Base-by-base conservation (phyloP, 2,113 vertebrate genomes). In the Bombycilla garrulus region DNA sequence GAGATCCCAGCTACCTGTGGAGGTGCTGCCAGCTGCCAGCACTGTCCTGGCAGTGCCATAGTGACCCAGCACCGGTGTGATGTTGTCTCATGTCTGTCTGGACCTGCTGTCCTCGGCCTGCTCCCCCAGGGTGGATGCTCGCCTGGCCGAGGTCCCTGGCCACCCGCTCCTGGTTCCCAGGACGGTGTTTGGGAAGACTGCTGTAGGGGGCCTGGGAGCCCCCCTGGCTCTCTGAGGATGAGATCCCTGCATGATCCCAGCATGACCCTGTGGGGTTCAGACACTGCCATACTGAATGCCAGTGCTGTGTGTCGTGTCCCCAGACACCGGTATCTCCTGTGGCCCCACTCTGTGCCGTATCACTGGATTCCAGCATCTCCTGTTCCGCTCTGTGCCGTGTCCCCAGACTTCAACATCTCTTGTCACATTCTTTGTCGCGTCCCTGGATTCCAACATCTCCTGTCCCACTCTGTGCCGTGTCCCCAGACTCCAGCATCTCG, bases 171-270 rank as follows among this genome's bases (percentile, higher is more conserved):
- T 0, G 0, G 22, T 65, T 84, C 62, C 82, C 71, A 50, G 76
- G 78, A n/a, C 42, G 56, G 35, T 11, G 29, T 57, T 18, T 53
- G 61, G 36, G 42, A 73, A 42, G 2, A 28, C 5, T 15, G 9
- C 24, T 2, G 4, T 40, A 53, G 11, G 0, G 54, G 36, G 25
- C 22, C 14, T 3, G 1, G 38, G 66, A 53, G 31, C 65, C 0
- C 0, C 36, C 31, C 53, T 54, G 51, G 64, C 36, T 93, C 74
- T 48, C n/a, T 0, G 3, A 67, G 54, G 91, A 93, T 47, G 65
- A 81, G 31, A 79, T 61, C 15, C 69, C 53, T 92, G 95, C 92
- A 93, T 92, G 95, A 84, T 51, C 44, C 92, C 73, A 72, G 90
- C 91, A 95, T 89, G 90, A 89, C 24, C 15, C 12, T 40, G 28